Percentiles rank a stretch among this genome's conserved stretches.
Conservation (phyloP, 2,797 vertebrate species). For the Sphenodon punctatus region DNA sequence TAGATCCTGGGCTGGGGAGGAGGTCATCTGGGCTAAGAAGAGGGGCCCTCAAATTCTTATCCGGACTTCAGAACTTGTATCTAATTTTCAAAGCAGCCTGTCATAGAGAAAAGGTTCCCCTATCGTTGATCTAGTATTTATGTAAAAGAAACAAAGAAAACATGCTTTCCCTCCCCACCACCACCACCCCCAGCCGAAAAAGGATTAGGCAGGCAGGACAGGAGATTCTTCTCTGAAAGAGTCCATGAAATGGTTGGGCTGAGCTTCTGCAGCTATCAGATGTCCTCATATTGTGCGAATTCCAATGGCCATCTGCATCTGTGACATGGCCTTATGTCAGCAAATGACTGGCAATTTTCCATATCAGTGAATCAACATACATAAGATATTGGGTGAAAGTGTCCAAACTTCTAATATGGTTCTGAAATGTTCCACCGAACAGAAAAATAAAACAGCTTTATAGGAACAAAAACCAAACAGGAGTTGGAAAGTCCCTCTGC, state of each 20-base stretch:
- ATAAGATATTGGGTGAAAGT: not conserved
- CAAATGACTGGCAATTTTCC: not conserved
- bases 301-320: conserved; percentile 31
- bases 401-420: not conserved
- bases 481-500: accelerated
- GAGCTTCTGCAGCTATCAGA: accelerated
- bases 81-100: too few species aligned
- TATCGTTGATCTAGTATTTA: too few species aligned
- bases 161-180: not conserved
- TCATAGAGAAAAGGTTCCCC: too few species aligned
- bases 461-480: not conserved
- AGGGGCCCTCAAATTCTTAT: too few species aligned
- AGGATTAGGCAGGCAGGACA: not conserved
- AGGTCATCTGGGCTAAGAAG: too few species aligned
- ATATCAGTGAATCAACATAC: not conserved
- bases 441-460: not conserved
- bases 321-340: not conserved
- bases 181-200: too few species aligned
- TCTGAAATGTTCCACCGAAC: not conserved
- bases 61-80: too few species aligned
- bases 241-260: not conserved
- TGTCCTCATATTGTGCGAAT: not conserved
- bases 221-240: not conserved
- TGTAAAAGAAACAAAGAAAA: not conserved
- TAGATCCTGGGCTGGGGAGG: too few species aligned